phyloP scores from a whole-genome alignment of 35 echinoderm and acorn worm genomes.

The Apostichopus japonicus region DNA sequence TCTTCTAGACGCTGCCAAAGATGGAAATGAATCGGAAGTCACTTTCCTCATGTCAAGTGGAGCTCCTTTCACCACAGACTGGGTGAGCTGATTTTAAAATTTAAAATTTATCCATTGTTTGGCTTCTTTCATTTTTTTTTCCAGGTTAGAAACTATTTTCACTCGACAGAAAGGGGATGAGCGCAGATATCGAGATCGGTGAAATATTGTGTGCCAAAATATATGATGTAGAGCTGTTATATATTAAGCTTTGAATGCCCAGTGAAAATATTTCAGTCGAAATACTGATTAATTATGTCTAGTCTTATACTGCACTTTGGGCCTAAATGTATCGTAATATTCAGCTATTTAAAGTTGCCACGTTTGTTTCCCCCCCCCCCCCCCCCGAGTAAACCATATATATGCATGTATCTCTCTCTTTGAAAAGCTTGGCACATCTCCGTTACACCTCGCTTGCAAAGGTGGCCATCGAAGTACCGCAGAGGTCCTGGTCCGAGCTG shows the following conservation, averaged over 20 bases:
- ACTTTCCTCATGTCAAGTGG: constrained; percentile 90
- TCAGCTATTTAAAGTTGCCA: no score
- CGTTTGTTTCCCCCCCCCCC: background rate
- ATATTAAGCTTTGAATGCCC: no score
- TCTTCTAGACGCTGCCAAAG: constrained; percentile 81
- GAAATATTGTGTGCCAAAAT: background rate
- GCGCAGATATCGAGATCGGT: background rate
- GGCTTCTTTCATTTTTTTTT: background rate
- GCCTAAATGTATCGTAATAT: no score
- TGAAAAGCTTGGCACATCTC: constrained; percentile 89
- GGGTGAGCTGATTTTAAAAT: constrained; percentile 58
- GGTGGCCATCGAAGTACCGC: constrained; percentile 86
- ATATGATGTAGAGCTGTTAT: no score
- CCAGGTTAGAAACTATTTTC: background rate
- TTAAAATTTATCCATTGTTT: background rate
- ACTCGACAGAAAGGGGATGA: background rate
- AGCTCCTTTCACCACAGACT: constrained; percentile 95
- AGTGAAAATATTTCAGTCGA: no score
- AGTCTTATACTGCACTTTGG: no score
- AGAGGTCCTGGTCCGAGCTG: constrained; percentile 87
- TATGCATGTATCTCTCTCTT: background rate
- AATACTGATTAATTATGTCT: no score
- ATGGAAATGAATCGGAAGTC: constrained; percentile 78
- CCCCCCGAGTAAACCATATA: background rate
- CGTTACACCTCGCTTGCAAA: constrained; percentile 87